Conservation (phyloP, 2,113 vertebrate genomes). For the Chinchilla lanigera region DNA sequence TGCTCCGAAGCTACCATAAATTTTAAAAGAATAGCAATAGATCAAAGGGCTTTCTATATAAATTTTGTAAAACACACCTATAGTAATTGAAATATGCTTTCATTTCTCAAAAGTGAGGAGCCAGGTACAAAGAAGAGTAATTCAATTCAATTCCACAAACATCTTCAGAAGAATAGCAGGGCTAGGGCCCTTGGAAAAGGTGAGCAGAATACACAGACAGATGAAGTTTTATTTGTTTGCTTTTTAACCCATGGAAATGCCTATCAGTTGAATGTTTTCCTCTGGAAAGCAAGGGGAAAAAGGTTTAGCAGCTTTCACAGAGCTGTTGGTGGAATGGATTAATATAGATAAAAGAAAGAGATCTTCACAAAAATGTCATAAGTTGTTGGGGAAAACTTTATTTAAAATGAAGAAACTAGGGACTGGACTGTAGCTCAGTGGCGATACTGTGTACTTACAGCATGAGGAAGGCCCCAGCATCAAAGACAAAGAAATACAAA, state of each 20-base stretch:
- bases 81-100: slow-evolving; percentile 38
- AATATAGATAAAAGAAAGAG: not conserved
- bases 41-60: not conserved
- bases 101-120: not conserved
- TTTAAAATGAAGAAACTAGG: not conserved
- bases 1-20: not conserved
- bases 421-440: not conserved
- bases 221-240: not conserved
- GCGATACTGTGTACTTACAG: not conserved
- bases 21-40: not conserved
- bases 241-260: not conserved
- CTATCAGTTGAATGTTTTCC: not conserved
- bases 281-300: not conserved
- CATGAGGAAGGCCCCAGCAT: not conserved
- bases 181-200: not conserved
- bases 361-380: not conserved
- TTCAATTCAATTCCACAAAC: not conserved
- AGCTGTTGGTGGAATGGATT: not conserved
- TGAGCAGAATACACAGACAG: not conserved
- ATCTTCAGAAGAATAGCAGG: not conserved
- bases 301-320: not conserved
- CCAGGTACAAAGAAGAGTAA: not conserved
- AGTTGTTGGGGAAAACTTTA: not conserved
- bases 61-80: slow-evolving; percentile 9
- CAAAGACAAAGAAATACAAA: slow-evolving; percentile 8